phyloP scores from a whole-genome alignment of 2,888 invertebrate genomes.

The Elysia crispata region DNA sequence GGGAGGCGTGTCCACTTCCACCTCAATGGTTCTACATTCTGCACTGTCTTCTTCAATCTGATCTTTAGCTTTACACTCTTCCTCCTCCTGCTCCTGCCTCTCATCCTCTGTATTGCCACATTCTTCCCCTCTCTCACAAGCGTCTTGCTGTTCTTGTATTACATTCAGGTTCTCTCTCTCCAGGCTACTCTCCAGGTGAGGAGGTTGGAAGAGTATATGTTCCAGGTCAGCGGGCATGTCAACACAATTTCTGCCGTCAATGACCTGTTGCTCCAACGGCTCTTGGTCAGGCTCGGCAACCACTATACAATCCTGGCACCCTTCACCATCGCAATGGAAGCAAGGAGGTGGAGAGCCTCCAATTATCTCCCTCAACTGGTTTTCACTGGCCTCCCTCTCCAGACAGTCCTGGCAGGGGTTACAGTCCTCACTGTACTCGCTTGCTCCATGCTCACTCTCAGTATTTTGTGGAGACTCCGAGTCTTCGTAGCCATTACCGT shows the following conservation, averaged over 20 bases:
- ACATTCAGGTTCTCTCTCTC: constrained; percentile 39
- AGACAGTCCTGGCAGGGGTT: background rate
- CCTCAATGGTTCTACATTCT: constrained; percentile 5
- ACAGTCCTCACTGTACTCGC: background rate
- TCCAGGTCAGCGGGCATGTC: constrained; percentile 58
- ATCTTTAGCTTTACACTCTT: constrained; percentile 30
- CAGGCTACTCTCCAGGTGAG: constrained; percentile 63
- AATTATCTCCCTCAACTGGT: constrained; percentile 16
- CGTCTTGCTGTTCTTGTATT: background rate
- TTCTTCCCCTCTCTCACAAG: constrained; percentile 30
- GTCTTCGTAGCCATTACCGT: too few relatives aligned
- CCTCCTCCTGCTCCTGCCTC: constrained; percentile 52
- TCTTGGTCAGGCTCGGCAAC: background rate
- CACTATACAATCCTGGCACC: background rate
- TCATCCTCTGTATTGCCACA: constrained; percentile 52
- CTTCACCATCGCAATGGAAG: constrained; percentile 31
- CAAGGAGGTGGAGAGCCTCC: constrained; percentile 29
- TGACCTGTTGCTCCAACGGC: background rate
- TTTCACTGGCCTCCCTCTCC: too few relatives aligned
- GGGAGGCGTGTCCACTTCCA: constrained; percentile 48
- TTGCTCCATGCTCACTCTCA: background rate
- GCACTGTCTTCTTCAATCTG: background rate
- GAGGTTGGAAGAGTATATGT: constrained; percentile 66
- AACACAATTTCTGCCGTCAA: constrained; percentile 50
- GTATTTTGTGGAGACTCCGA: background rate